Evolutionary conservation across 2,888 invertebrate genomes (phyloP).

Genomic region (Dasysyrphus tricinctus): DNA sequence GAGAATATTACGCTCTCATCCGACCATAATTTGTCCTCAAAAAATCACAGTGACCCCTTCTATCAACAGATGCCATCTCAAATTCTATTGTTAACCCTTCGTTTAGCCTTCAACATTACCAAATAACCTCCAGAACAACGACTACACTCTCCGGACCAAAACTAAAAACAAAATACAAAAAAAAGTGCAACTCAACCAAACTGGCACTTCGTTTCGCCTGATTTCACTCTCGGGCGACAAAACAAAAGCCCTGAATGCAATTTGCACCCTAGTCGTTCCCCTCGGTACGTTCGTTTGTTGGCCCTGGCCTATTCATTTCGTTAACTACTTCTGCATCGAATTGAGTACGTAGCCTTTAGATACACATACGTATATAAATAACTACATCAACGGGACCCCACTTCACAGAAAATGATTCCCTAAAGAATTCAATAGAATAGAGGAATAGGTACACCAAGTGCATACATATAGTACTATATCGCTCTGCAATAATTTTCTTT

Average conservation of each 20-base stretch:
- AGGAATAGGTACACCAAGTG: slow-evolving; percentile 40
- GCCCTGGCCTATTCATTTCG: slow-evolving; percentile 65
- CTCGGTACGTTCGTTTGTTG: slow-evolving; percentile 1
- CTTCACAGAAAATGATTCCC: slow-evolving; percentile 61
- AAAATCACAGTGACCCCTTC: slow-evolving; percentile 34
- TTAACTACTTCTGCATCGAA: slow-evolving; percentile 66
- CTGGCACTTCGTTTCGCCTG: slow-evolving; percentile 68
- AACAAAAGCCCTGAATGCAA: slow-evolving; percentile 35
- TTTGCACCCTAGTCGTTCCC: slow-evolving; percentile 52
- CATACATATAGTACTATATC: slow-evolving; percentile 32
- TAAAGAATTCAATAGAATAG: slow-evolving; percentile 44
- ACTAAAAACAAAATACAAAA: slow-evolving; percentile 20
- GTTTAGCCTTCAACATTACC: slow-evolving; percentile 41
- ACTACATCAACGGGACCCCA: slow-evolving; percentile 50
- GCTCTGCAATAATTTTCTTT: not conserved
- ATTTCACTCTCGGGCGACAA: slow-evolving; percentile 55
- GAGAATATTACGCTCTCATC: slow-evolving; percentile 5
- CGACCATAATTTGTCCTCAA: slow-evolving; percentile 22
- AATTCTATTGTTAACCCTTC: slow-evolving; percentile 56
- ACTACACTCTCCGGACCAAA: slow-evolving; percentile 4
- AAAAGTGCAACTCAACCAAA: slow-evolving; percentile 66
- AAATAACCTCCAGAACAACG: not conserved
- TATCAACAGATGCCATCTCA: slow-evolving; percentile 48
- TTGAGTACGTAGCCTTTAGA: slow-evolving; percentile 21
- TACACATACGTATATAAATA: not conserved